Conservation (phyloP, 2,888 invertebrate genomes). For the Fragum sueziense region DNA sequence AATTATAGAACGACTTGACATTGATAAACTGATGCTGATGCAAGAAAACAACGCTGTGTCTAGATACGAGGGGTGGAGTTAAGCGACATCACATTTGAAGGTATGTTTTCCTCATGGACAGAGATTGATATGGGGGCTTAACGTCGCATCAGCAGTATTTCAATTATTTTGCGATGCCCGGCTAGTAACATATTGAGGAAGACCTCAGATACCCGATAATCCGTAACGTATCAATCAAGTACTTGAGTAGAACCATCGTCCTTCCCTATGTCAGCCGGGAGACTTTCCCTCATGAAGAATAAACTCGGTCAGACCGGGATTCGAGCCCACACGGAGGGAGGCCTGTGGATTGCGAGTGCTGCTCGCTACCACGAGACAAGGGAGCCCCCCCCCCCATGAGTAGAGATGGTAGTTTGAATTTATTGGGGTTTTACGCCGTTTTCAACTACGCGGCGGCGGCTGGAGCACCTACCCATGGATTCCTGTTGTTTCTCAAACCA, state of each 20-base stretch:
- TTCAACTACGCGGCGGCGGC: no score
- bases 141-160: neutral
- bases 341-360: no score
- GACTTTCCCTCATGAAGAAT: no score
- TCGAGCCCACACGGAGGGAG: no score
- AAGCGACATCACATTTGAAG: neutral
- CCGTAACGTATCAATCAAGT: neutral
- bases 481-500: no score
- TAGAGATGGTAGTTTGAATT: no score
- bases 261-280: neutral
- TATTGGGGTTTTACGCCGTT: no score
- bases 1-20: constrained; percentile 36
- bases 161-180: neutral
- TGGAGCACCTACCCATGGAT: no score
- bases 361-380: no score
- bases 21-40: constrained; percentile 44
- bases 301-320: no score
- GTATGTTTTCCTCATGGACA: neutral
- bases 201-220: neutral
- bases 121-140: neutral
- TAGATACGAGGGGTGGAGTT: constrained; percentile 39
- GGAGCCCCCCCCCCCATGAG: no score
- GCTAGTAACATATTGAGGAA: neutral
- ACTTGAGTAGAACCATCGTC: neutral
- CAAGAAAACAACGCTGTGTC: constrained; percentile 38